These are phyloP conservation scores for Mylabris sibirica DNA, from an alignment of 2,888 invertebrate species.

Conservation along the genomic window DNA sequence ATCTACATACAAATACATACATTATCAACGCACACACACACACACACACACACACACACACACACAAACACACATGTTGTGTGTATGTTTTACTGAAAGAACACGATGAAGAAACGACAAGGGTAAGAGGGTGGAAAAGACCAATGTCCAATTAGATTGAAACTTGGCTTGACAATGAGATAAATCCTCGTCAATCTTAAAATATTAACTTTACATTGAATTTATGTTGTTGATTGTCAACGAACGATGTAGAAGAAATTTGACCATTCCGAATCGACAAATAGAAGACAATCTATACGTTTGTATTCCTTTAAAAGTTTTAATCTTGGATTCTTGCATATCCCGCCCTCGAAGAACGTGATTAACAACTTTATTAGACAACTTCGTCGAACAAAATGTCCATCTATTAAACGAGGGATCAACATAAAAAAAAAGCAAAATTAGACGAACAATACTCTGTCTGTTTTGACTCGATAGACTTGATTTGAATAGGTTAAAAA, in stretches of 20 bases:
- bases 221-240: not conserved
- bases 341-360: not conserved
- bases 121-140: not conserved
- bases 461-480: too few species aligned
- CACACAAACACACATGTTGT: not conserved
- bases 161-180: not conserved
- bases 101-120: not conserved
- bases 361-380: not conserved
- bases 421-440: too few species aligned
- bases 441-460: too few species aligned
- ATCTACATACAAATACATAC: conserved; percentile 2
- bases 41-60: not conserved
- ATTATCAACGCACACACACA: conserved; percentile 6
- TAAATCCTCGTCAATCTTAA: not conserved
- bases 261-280: not conserved
- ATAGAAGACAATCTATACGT: not conserved
- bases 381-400: too few species aligned
- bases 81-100: not conserved
- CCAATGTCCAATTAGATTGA: conserved; percentile 7
- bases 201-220: not conserved
- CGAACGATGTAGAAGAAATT: not conserved
- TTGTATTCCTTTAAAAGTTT: not conserved
- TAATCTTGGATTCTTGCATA: not conserved
- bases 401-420: too few species aligned
- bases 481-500: too few species aligned